Evolutionary conservation across 2,113 vertebrate species (phyloP).

Genomic region (Sceloporus undulatus): DNA sequence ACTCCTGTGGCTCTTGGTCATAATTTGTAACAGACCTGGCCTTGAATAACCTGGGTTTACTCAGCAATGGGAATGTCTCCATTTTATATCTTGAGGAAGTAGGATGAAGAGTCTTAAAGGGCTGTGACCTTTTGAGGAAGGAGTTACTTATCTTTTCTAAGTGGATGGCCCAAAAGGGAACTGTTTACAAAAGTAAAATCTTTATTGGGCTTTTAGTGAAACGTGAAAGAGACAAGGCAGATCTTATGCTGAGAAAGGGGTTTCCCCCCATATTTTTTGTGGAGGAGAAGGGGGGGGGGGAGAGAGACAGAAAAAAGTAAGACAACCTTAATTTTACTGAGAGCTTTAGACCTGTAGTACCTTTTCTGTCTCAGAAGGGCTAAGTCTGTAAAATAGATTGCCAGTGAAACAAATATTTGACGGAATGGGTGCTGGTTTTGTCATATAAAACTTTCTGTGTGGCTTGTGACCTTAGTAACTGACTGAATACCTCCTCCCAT

Average conservation of each 20-base stretch:
- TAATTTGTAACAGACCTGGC: background rate
- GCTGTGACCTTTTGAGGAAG: constrained; percentile 56
- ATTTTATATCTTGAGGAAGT: constrained; percentile 60
- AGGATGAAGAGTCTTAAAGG: constrained; percentile 31
- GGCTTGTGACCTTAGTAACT: background rate
- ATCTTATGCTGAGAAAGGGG: background rate
- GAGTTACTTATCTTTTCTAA: constrained; percentile 49
- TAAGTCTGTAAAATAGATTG: background rate
- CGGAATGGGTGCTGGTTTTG: background rate
- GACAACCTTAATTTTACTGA: background rate
- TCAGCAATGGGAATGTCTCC: constrained; percentile 23
- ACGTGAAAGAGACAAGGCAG: constrained; percentile 28
- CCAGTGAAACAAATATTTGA: background rate
- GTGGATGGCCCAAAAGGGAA: constrained; percentile 56
- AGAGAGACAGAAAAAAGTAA: constrained; percentile 21
- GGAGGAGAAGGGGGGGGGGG: background rate
- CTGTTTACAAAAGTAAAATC: constrained; percentile 54
- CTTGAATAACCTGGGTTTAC: constrained; percentile 36
- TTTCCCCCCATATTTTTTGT: no score
- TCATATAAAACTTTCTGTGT: background rate
- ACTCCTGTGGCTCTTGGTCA: background rate
- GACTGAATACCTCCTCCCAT: background rate
- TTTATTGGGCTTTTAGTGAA: constrained; percentile 68
- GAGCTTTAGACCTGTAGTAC: rapidly evolving
- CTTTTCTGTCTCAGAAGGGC: background rate